These are phyloP conservation scores for Sphinx pinastri DNA, from an alignment of 2,888 invertebrate species.

Conservation along the genomic window DNA sequence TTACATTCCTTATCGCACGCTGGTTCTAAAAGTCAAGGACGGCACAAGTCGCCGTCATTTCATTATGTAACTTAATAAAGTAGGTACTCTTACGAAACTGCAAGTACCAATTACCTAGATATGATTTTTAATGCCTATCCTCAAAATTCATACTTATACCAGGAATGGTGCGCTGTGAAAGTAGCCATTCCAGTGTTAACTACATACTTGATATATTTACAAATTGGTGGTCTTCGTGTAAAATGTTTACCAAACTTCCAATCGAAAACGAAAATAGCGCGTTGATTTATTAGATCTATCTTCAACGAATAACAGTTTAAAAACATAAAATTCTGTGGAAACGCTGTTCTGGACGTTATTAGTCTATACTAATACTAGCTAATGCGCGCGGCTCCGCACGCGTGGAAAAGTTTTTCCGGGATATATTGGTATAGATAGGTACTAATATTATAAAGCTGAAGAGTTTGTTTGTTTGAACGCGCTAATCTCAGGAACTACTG, in stretches of 20 bases:
- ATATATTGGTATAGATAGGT: too few relatives aligned
- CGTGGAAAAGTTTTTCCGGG: too few relatives aligned
- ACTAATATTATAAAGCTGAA: too few relatives aligned
- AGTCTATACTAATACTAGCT: too few relatives aligned
- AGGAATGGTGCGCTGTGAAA: background rate
- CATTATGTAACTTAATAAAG: background rate
- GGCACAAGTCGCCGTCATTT: background rate
- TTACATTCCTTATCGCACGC: background rate
- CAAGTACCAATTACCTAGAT: background rate
- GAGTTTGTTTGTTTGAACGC: too few relatives aligned
- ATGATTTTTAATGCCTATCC: background rate
- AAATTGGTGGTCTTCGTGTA: background rate
- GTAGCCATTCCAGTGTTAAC: background rate
- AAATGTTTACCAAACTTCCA: background rate
- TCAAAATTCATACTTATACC: too few relatives aligned
- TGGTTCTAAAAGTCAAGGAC: slow-evolving; percentile 7
- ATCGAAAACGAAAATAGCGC: slow-evolving; percentile 2
- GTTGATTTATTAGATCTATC: slow-evolving; percentile 2
- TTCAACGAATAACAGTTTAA: background rate
- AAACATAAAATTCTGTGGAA: background rate
- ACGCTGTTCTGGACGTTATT: background rate
- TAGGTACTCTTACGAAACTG: background rate
- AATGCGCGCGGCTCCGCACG: too few relatives aligned
- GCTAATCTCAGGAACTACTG: too few relatives aligned
- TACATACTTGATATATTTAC: background rate